Conservation (phyloP, 2,888 invertebrate species). For the Tachystola acroxantha region DNA sequence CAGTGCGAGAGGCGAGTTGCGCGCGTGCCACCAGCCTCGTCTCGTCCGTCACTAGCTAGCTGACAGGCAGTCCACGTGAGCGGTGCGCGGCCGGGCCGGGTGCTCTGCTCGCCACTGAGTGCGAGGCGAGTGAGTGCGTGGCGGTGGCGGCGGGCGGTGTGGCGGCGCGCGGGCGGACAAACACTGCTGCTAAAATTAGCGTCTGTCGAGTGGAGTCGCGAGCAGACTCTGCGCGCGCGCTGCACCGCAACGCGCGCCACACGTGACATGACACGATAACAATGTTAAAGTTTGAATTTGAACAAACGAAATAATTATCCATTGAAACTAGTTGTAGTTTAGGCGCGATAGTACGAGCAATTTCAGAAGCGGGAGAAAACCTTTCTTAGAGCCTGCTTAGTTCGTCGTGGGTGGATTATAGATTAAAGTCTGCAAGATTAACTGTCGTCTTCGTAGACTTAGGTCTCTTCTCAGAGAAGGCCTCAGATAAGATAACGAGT, state of each 20-base stretch:
- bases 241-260: constrained; percentile 19
- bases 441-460: too few relatives aligned
- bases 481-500: constrained; percentile 1
- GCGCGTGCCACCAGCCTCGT: constrained; percentile 8
- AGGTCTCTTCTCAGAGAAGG: too few relatives aligned
- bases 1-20: constrained; percentile 27
- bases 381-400: too few relatives aligned
- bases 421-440: too few relatives aligned
- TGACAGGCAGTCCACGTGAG: constrained; percentile 43
- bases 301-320: too few relatives aligned
- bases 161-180: constrained; percentile 41
- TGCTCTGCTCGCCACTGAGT: constrained; percentile 42
- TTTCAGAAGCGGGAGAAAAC: too few relatives aligned
- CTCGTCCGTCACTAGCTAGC: too few relatives aligned
- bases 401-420: too few relatives aligned
- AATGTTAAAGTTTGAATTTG: too few relatives aligned
- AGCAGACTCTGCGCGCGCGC: constrained; percentile 16
- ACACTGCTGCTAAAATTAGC: constrained; percentile 57
- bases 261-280: too few relatives aligned
- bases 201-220: constrained; percentile 26
- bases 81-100: constrained; percentile 39
- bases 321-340: too few relatives aligned
- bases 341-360: too few relatives aligned
- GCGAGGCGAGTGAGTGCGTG: constrained; percentile 42
- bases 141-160: constrained; percentile 34